Base-by-base conservation (phyloP, 2,888 invertebrate genomes). In the Melinopterus prodromus region DNA sequence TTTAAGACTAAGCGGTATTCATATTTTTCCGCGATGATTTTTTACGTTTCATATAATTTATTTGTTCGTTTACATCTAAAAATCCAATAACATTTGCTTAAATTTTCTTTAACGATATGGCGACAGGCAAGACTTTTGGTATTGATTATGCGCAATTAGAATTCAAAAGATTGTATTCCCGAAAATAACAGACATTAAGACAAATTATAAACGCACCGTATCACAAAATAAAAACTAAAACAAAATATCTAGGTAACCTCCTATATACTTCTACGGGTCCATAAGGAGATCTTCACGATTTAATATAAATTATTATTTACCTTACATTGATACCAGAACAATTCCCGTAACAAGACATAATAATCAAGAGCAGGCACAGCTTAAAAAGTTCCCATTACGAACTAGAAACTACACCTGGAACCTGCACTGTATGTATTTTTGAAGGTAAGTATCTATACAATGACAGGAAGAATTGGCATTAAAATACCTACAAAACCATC, bases 151-250 rank as follows among this genome's bases (percentile, higher is more conserved):
- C 12, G 53, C 53, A 53, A 53, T 6, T 53, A 12, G 7, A 53
- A 53, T 53, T 53, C 5, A 53, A 53, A 53, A 53, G 53, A 9
- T 53, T 53, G 53, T 4, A 53, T 1, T 53, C 26, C 26, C 26
- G 26, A 53, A 53, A 53, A 9, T 4, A 7, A 12, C 53, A 53
- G 53, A 53, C 7, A 53, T 53, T 4, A 53, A 12, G 53, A 53
- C 1, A 12, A 26, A 26, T 26, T 3, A 26, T 26, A 26, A 26
- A 26, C 26, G 26, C 7, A 53, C 5, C 53, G 53, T 53, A 53
- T 53, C 53, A 53, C 53, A 53, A 53, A 53, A 53, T 53, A 53
- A 53, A 53, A 53, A 53, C 53, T 53, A 53, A 53, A 53, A 53
- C 53, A 53, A 53, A 53, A 12, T 26, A 26, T 26, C 26, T 26